Base-by-base conservation (phyloP, 2,888 invertebrate genomes). In the Eurytoma californica region DNA sequence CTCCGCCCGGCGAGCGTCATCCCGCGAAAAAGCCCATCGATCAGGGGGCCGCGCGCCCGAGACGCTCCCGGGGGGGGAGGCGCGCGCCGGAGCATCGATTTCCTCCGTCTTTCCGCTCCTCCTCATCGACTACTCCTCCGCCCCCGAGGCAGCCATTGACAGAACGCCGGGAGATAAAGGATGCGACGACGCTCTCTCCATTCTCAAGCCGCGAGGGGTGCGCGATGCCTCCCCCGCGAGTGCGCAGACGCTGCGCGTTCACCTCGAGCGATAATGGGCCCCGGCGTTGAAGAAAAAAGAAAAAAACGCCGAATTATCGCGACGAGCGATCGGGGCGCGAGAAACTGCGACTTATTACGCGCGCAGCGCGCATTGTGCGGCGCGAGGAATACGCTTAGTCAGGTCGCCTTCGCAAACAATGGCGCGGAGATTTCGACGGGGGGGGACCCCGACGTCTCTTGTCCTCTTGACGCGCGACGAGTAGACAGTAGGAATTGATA, bases 1-100 rank as follows among this genome's bases (percentile, higher is more conserved):
- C 68, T 39, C 47, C n/a, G 20, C 7, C 3, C 14, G 13, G 16
- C 28, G 39, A 4, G 39, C 61, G 18, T 55, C 60, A 58, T 28
- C 28, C n/a, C 16, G 39, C 47, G n/a, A 76, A 76, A 69, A 76
- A 63, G 24, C 61, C 68, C 75, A 76, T 76, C 75, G 75, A 76
- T 76, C 75, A 76, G 66, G 51, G 49, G 28, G 51, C 20, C 60
- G 39, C 14, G 49, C 12, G 66, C 12, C 14, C 13, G 24, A 18
- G 16, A 39, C 39, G 39, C 7, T 39, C 39, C 39, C 39, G 4
- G 67, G 67, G 4, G 67, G 67, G 72, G 80, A 76, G 79, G 77
- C 77, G 77, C 69, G 74, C 67, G 72, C 68, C 72, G 60, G 76
- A 63, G 76, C 81, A 83, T 82, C 78, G 81, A 82, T 82, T 83